Evolutionary conservation across 2,797 vertebrate genomes (phyloP).

Genomic region (Sebastes steindachneri): DNA sequence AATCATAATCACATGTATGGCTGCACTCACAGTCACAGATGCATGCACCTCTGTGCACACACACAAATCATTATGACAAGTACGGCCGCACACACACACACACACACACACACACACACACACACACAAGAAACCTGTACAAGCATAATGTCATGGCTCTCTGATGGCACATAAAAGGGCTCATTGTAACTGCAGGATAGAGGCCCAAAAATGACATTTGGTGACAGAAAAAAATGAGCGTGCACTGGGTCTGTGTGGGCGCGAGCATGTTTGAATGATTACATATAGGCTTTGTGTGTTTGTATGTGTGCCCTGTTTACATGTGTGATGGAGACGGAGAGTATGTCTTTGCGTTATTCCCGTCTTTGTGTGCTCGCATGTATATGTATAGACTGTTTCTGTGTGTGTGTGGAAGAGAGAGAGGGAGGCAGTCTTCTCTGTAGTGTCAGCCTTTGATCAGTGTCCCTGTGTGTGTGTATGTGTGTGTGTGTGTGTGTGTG

Average conservation of each 20-base stretch:
- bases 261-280: not conserved
- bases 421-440: conserved; percentile 64
- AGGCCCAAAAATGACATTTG: not conserved
- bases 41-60: not conserved
- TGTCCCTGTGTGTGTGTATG: conserved; percentile 36
- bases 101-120: not conserved
- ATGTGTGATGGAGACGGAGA: not conserved
- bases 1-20: conserved; percentile 33
- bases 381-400: not conserved
- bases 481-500: conserved; percentile 15
- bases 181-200: not conserved
- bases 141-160: conserved; percentile 3
- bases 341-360: not conserved
- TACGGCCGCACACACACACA: not conserved
- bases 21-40: conserved; percentile 4
- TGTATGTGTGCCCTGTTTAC: not conserved
- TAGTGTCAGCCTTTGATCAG: conserved; percentile 74
- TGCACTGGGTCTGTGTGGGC: not conserved
- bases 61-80: not conserved
- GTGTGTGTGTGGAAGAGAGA: conserved; percentile 12
- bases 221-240: not conserved
- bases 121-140: not conserved
- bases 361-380: conserved; percentile 12
- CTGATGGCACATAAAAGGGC: conserved; percentile 9
- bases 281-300: not conserved